Percentiles rank a stretch among this genome's conserved stretches.
Evolutionary conservation across 2,888 invertebrate species (phyloP).

Genomic region (Hypsopygia costalis): DNA sequence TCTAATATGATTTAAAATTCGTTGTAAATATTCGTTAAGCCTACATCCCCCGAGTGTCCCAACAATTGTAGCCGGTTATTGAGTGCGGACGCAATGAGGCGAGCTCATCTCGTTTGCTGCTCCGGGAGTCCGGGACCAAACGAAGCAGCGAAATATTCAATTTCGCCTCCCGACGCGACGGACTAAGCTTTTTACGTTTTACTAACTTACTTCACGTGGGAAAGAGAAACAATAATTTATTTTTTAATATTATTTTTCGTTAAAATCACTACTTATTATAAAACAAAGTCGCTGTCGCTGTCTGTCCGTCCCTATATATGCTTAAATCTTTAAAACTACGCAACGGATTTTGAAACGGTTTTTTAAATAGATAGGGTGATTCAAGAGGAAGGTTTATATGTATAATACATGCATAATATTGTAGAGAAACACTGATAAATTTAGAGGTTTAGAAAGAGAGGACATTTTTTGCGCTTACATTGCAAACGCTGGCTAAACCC

Average conservation of each 20-base stretch:
- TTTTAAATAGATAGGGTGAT: too few relatives aligned
- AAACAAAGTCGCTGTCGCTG: too few relatives aligned
- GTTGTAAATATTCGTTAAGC: slow-evolving; percentile 1
- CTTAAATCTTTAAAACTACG: too few relatives aligned
- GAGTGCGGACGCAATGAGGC: slow-evolving; percentile 15
- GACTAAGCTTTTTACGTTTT: slow-evolving; percentile 1
- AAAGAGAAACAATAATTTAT: background rate
- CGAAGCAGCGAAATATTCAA: slow-evolving; percentile 14
- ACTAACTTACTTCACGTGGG: background rate
- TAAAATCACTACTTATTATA: too few relatives aligned
- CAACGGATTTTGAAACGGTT: too few relatives aligned
- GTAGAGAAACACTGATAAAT: too few relatives aligned
- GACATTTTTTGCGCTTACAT: too few relatives aligned
- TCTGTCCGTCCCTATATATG: too few relatives aligned
- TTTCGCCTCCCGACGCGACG: slow-evolving; percentile 8
- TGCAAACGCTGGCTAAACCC: too few relatives aligned
- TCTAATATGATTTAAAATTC: slow-evolving; percentile 6
- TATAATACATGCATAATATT: too few relatives aligned
- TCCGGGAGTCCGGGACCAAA: slow-evolving; percentile 8
- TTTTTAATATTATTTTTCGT: background rate
- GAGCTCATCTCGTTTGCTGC: slow-evolving; percentile 14
- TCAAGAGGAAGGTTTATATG: too few relatives aligned
- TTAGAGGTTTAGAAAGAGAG: too few relatives aligned
- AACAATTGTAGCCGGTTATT: slow-evolving; percentile 13
- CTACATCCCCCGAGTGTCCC: slow-evolving; percentile 1